These are phyloP conservation scores for Dimorphilus gyrociliatus DNA, from an alignment of 2,888 invertebrate genomes.

Conservation along the genomic window DNA sequence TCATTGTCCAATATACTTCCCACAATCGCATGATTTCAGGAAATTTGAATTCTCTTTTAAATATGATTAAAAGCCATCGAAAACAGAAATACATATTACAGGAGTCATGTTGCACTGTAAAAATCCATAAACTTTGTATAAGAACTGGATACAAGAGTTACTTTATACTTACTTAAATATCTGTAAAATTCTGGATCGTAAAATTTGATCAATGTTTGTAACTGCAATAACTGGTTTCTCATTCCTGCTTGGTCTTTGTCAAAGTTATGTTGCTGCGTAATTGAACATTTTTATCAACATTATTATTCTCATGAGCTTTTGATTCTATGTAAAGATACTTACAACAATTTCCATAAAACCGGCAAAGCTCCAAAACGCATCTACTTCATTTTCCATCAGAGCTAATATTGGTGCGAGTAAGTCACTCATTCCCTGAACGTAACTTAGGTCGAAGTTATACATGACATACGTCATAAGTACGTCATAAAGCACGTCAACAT, in stretches of 20 bases:
- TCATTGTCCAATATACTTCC: slow-evolving; percentile 83
- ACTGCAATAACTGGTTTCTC: slow-evolving; percentile 72
- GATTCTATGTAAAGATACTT: slow-evolving; percentile 40
- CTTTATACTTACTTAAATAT: slow-evolving; percentile 48
- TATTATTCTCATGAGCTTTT: too few species aligned
- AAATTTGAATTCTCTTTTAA: slow-evolving; percentile 80
- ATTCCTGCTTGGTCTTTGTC: slow-evolving; percentile 91
- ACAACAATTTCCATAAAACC: slow-evolving; percentile 92
- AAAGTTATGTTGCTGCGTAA: slow-evolving; percentile 57
- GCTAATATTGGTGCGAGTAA: slow-evolving; percentile 76
- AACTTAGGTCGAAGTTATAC: slow-evolving; percentile 89
- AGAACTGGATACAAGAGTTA: background rate
- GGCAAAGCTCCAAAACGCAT: slow-evolving; percentile 97
- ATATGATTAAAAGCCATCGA: slow-evolving; percentile 87
- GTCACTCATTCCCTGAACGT: slow-evolving; percentile 91
- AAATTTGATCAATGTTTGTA: slow-evolving; percentile 62
- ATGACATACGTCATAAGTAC: slow-evolving; percentile 95
- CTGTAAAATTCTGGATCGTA: slow-evolving; percentile 66
- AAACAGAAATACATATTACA: slow-evolving; percentile 98
- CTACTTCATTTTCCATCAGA: slow-evolving; percentile 76
- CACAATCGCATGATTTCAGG: slow-evolving; percentile 70
- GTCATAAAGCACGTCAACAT: slow-evolving; percentile 64
- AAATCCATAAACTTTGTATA: slow-evolving; percentile 1
- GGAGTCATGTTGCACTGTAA: slow-evolving; percentile 53
- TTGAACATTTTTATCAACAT: too few species aligned